Conservation (phyloP, 2,797 vertebrate genomes). For the Parambassis ranga region DNA sequence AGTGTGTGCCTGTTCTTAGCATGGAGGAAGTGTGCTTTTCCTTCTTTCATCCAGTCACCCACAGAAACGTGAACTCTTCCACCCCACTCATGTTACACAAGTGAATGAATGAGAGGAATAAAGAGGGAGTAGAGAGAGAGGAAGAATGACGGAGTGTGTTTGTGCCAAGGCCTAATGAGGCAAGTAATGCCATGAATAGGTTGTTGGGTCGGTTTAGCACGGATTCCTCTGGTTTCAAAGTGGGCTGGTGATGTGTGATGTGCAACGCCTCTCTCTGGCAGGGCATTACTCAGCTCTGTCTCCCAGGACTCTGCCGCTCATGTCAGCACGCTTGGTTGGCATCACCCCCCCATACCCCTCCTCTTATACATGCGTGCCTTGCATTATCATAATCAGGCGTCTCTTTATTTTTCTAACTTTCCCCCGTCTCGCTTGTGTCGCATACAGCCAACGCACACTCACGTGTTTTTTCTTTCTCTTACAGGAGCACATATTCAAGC, state of each 20-base stretch:
- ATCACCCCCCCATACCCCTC: neutral
- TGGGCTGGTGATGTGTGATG: slow-evolving; percentile 45
- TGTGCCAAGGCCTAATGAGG: slow-evolving; percentile 67
- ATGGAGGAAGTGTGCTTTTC: neutral
- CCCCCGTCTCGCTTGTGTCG: neutral
- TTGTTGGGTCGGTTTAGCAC: slow-evolving; percentile 30
- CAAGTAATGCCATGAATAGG: slow-evolving; percentile 60
- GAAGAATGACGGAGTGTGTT: slow-evolving; percentile 50
- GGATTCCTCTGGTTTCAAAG: slow-evolving; percentile 58
- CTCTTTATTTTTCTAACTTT: neutral
- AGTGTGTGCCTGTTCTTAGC: no score
- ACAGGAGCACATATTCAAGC: slow-evolving; percentile 97
- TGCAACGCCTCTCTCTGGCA: slow-evolving; percentile 41
- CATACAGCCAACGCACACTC: neutral
- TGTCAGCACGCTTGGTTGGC: slow-evolving; percentile 16
- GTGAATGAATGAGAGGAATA: slow-evolving; percentile 29
- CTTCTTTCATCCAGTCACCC: slow-evolving; percentile 8
- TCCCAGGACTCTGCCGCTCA: slow-evolving; percentile 9
- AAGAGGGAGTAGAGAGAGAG: slow-evolving; percentile 14
- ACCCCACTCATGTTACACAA: slow-evolving; percentile 40
- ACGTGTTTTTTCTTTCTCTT: slow-evolving; percentile 30
- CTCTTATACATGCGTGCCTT: neutral
- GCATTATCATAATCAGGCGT: neutral
- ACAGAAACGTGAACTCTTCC: slow-evolving; percentile 27
- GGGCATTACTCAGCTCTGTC: slow-evolving; percentile 51